Base-by-base conservation (phyloP, 2,888 invertebrate species). In the Dynastes grantii region DNA sequence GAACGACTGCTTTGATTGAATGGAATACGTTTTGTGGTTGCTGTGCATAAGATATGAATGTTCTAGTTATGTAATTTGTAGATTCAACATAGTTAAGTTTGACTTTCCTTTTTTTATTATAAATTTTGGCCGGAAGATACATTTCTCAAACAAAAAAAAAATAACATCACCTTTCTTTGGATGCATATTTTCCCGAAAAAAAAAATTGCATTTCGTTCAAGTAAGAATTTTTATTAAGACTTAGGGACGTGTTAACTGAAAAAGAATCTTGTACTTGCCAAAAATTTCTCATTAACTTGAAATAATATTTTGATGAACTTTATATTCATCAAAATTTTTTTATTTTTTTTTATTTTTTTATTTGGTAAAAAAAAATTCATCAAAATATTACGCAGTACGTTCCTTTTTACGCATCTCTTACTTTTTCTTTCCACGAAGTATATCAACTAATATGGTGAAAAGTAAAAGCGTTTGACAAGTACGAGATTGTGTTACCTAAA, bases 1-100 rank as follows among this genome's bases (percentile, higher is more conserved):
- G 68, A 61, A 76, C 58, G 68, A 49, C 27, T 77, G 76, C 61
- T 68, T 68, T 53, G 58, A 45, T 58, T 68, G 68, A 77, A 76
- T 65, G 65, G 55, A 65, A 55, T 32, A 76, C 67, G 68, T 77
- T 22, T 22, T 80, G 58, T 80, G 61, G 73, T 65, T 73, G 76
- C 78, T 76, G 78, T 78, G 79, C 68, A 79, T 79, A 81, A 53
- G 78, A 77, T 78, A 71, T 81, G 81, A 81, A 81, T 81, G 81
- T 82, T 78, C 70, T 82, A 82, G 80, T 82, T 82, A 80, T 81
- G 78, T 82, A 80, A 78, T 81, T 77, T 76, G 78, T 81, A 81
- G 81, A 78, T 80, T 79, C 71, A 75, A 75, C 61, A 76, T 82
- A 81, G 80, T 79, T 78, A 78, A 78, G 78, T 79, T 79, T 77